phyloP scores from a whole-genome alignment of 2,888 invertebrate species.

The Mesorhabditis belari region DNA sequence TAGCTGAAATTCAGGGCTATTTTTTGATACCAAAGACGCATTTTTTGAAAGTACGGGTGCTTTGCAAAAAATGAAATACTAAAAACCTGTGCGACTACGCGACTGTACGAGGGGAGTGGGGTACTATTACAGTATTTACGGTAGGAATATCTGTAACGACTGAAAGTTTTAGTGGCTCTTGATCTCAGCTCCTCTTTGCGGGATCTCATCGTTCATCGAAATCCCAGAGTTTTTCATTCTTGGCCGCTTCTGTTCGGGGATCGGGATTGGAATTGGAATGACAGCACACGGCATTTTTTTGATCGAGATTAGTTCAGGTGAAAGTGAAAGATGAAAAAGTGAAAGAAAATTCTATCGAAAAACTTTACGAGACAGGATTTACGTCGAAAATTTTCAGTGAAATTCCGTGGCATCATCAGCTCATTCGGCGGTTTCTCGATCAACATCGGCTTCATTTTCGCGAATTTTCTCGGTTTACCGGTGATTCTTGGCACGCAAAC shows the following conservation, averaged over 20 bases:
- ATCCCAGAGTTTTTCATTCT: constrained; percentile 30
- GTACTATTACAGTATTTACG: no score
- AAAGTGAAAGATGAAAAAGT: background rate
- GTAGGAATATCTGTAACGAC: background rate
- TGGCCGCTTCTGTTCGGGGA: constrained; percentile 28
- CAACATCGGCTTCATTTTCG: constrained; percentile 38
- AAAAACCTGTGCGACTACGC: no score
- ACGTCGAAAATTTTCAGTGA: constrained; percentile 7
- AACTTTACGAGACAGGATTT: background rate
- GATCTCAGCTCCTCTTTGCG: constrained; percentile 14
- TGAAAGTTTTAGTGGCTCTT: constrained; percentile 3
- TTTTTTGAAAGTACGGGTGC: no score
- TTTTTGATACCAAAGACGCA: no score
- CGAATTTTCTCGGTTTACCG: constrained; percentile 29
- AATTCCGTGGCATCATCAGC: constrained; percentile 36
- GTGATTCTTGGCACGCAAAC: constrained; percentile 26
- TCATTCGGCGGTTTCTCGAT: constrained; percentile 38
- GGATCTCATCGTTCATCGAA: constrained; percentile 10
- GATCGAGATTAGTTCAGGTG: constrained; percentile 41
- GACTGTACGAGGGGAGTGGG: no score
- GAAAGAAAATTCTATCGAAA: background rate
- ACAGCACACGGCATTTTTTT: constrained; percentile 40
- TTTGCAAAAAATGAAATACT: no score
- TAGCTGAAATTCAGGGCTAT: no score
- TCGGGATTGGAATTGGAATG: constrained; percentile 40